Evolutionary conservation across 2,113 vertebrate species (phyloP).

Genomic region (Beaufortia kweichowensis): DNA sequence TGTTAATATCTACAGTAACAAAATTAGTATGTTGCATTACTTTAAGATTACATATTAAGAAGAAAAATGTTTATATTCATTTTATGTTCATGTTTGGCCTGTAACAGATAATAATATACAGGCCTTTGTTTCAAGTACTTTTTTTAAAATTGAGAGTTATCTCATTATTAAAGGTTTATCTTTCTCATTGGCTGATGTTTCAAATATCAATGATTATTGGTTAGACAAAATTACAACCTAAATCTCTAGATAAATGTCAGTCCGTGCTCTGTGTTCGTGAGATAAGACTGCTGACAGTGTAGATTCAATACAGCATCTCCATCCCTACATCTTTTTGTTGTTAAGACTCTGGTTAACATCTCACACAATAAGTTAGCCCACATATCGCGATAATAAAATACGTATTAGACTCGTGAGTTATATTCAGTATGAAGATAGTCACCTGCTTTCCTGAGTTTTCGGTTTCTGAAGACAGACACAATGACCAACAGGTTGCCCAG

Average conservation of each 20-base stretch:
- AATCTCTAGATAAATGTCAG: slow-evolving; percentile 23
- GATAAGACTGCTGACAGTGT: slow-evolving; percentile 9
- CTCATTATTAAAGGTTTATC: not conserved
- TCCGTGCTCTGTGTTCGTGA: not conserved
- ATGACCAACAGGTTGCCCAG: slow-evolving; percentile 82
- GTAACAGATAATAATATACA: no score
- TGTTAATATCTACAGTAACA: not conserved
- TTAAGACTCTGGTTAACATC: no score
- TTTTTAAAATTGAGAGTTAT: no score
- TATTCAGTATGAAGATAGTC: no score
- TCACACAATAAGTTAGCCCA: no score
- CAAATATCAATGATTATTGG: slow-evolving; percentile 26
- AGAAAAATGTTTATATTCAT: no score
- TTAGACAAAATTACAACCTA: slow-evolving; percentile 1
- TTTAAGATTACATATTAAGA: no score
- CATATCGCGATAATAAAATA: not conserved
- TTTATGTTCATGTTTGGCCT: no score
- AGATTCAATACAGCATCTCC: not conserved
- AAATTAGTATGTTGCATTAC: not conserved
- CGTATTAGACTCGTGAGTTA: no score
- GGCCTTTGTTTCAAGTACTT: no score
- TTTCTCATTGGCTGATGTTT: not conserved
- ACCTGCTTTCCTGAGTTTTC: slow-evolving; percentile 83
- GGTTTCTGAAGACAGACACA: slow-evolving; percentile 81
- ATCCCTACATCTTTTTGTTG: not conserved